Evolutionary conservation across 2,113 vertebrate genomes (phyloP), one percentile per base, ranked within the genome.

Genomic region (Salvator merianae): DNA sequence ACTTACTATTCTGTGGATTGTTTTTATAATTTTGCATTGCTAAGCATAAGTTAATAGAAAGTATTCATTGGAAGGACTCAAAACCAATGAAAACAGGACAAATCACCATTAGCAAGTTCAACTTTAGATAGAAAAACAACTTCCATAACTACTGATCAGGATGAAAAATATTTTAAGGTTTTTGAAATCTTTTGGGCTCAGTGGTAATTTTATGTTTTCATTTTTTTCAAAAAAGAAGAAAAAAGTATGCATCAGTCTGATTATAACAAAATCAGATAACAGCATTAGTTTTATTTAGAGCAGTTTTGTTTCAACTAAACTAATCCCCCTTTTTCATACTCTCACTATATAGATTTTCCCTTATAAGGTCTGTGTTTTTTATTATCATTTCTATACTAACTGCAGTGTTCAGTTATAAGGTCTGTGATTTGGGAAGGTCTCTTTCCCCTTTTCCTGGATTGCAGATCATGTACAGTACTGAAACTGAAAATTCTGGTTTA

Each of bases 91-190:
- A 50, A 7, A 77, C 65, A 30, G 65, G 47, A 0, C 43, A 84
- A 78, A 55, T 86, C 76, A 66, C 9, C 79, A 1, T 77, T 81
- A 26, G 22, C 26, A 79, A 62, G 88, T 83, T 68, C 40, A 3
- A 0, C 24, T 9, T 50, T 63, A 40, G 0, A 87, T 81, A 89
- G 43, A 32, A 47, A 74, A 40, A 40, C 88, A 79, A 84, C 66
- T 55, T 28, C n/a, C 62, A 0, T 0, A 2, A 87, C 4, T 43
- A 26, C 1, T 0, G 7, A 7, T 4, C 20, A 69, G 85, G 65
- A 3, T 43, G 59, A 47, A 59, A 28, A 0, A 38, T 30, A 2
- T 30, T 76, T 0, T 18, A 24, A 66, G 59, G 2, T 68, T 68
- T 1, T 0, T 5, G 30, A 43, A 78, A 20, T 0, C 59, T 34